These are phyloP conservation scores for Cerceris rybyensis DNA, from an alignment of 2,888 invertebrate species.

Conservation along the genomic window DNA sequence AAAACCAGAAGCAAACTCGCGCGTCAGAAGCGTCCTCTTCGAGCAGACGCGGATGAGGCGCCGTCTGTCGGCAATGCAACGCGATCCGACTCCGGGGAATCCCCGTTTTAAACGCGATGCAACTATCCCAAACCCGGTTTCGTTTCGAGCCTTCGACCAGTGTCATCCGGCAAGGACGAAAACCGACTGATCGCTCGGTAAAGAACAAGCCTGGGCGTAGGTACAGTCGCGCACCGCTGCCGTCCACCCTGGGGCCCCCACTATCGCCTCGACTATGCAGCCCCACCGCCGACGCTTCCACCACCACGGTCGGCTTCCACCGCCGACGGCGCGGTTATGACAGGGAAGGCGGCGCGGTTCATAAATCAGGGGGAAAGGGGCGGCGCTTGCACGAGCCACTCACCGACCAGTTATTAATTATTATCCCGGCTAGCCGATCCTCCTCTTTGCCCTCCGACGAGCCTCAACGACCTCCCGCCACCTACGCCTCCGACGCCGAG, in stretches of 20 bases:
- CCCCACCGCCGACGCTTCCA: conserved; percentile 17
- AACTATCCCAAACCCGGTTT: background rate
- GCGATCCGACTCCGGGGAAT: conserved; percentile 26
- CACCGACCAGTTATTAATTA: conserved; percentile 81
- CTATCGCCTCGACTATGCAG: conserved; percentile 42
- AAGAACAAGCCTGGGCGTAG: conserved; percentile 71
- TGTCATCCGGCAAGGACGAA: conserved; percentile 74
- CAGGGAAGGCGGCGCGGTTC: conserved; percentile 81
- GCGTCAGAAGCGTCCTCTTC: background rate
- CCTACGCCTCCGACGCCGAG: conserved; percentile 28
- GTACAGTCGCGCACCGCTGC: conserved; percentile 58
- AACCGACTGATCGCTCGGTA: conserved; percentile 77
- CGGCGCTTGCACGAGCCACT: conserved; percentile 79
- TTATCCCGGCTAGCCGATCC: conserved; percentile 69
- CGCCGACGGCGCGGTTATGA: conserved; percentile 74
- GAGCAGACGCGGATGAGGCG: conserved; percentile 28
- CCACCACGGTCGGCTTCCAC: conserved; percentile 4
- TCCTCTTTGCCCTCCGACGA: conserved; percentile 22
- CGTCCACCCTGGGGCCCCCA: conserved; percentile 39
- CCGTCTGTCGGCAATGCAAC: conserved; percentile 23
- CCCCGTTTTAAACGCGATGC: conserved; percentile 16
- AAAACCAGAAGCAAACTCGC: background rate
- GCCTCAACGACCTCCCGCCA: conserved; percentile 15
- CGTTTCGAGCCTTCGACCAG: conserved; percentile 19
- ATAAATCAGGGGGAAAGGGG: conserved; percentile 80